These are phyloP conservation scores for Dendrolimus pini DNA, from an alignment of 2,888 invertebrate genomes.

Conservation along the genomic window DNA sequence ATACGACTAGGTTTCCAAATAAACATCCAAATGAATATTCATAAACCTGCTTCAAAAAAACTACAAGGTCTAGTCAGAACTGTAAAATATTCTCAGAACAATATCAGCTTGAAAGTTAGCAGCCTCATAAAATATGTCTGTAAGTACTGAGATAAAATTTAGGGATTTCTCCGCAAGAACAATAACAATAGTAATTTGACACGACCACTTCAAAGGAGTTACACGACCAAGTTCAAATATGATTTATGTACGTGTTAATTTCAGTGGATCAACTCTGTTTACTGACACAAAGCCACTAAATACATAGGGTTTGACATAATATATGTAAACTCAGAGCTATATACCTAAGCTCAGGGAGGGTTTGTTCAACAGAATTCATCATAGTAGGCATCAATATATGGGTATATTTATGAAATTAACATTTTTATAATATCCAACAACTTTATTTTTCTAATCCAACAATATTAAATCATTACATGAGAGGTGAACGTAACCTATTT, in stretches of 20 bases:
- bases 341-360: not conserved
- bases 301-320: not conserved
- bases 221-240: conserved; percentile 15
- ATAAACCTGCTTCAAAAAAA: not conserved
- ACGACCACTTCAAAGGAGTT: not conserved
- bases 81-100: not conserved
- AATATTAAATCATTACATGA: too few species aligned
- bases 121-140: not conserved
- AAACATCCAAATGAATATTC: too few species aligned
- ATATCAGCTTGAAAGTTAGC: too few species aligned
- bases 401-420: not conserved
- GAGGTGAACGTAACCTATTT: too few species aligned
- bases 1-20: too few species aligned
- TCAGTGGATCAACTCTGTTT: conserved; percentile 11
- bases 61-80: not conserved
- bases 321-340: not conserved
- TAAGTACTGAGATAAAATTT: not conserved
- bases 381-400: not conserved
- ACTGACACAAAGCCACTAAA: conserved; percentile 3
- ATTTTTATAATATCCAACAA: not conserved
- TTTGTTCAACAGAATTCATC: not conserved
- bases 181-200: not conserved
- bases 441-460: too few species aligned
- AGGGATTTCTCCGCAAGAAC: not conserved
- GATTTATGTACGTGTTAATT: conserved; percentile 19